Base-by-base conservation (phyloP, 2,797 vertebrate species). In the Lagorchestes hirsutus region DNA sequence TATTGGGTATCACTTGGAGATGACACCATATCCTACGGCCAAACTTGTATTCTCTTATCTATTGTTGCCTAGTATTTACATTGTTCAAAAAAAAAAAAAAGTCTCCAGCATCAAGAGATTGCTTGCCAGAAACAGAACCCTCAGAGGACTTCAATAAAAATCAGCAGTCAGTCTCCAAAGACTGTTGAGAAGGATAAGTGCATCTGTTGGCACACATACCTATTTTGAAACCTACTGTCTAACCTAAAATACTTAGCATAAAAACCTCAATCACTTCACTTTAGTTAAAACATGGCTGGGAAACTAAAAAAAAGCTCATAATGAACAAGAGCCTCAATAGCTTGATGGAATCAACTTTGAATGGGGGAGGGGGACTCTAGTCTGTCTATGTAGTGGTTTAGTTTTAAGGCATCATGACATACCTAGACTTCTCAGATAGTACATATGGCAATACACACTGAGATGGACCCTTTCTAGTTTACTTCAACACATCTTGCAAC, bases 21-120 rank as follows among this genome's bases (percentile, higher is more conserved):
- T 74, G 92, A 92, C 92, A 59, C 90, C 62, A 54, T 96, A 96
- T 96, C 95, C 94, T 54, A 52, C 95, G 87, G 96, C 31, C n/a
- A 96, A 97, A 94, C 67, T 95, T 92, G 91, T 46, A 50, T 96
- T 96, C 58, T 93, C 67, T 96, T 95, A 92, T 90, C 96, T 91
- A 5, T 96, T 56, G 0, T 10, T 31, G 46, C 46, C 54, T 50
- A 92, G 52, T 91, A 93, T 55, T 97, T 94, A 27, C 13, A 74
- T 54, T 54, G 54, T 92, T 96, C 31, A 56, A 3, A 0, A 92
- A 97, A 0, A 56, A 3, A 0, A 92, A 97, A 0, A 92, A 97
- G 31, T 54, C 54, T 95, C 94, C 24, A 50, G 56, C 31, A 52
- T 40, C 46, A 54, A 94, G 94, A 58, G 18, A 55, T 87, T 92